Evolutionary conservation across 2,113 vertebrate genomes (phyloP), one percentile per base, ranked within the genome.

Genomic region (Crocuta crocuta): DNA sequence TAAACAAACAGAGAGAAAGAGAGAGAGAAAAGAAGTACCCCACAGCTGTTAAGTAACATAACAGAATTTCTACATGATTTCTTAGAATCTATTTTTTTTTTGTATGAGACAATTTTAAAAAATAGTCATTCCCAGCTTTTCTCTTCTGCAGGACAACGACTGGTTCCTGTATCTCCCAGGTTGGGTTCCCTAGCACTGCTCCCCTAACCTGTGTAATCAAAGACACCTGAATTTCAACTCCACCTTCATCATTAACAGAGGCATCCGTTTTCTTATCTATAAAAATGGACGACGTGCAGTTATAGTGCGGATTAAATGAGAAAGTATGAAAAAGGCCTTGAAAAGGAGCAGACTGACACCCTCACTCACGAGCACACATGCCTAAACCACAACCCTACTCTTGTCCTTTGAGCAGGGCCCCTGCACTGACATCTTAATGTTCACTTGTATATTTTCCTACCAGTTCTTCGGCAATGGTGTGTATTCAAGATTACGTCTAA

Each of bases 61-160:
- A 90, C 66, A 94, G 43, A 95, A 95, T 50, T 71, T 53, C 65
- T 89, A 82, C 43, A 11, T 84, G 23, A 82, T 26, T 92, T 92
- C 31, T 58, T 61, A 61, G 23, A 53, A 66, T 7, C 33, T 94
- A 26, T 39, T 39, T 39, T 39, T 81, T 53, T 94, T 71, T 76
- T 76, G 28, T 26, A 48, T 45, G 10, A 73, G 33, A 91, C 21
- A 95, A 3, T 82, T 35, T 45, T 73, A 0, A 13, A 78, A 31
- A 95, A 50, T 16, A 61, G 33, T 58, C 19, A 81, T 85, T 80
- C 65, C 63, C 63, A 76, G 61, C 26, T 43, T 70, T 79, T 65
- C 39, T 81, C n/a, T 95, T 83, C 48, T n/a, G 28, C 1, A 82
- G 70, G 23, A 85, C 82, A 82, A 65, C 3, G 6, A 43, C 1